phyloP scores from a whole-genome alignment of 1,140 invertebrate genomes.

The Papilio dardanus region DNA sequence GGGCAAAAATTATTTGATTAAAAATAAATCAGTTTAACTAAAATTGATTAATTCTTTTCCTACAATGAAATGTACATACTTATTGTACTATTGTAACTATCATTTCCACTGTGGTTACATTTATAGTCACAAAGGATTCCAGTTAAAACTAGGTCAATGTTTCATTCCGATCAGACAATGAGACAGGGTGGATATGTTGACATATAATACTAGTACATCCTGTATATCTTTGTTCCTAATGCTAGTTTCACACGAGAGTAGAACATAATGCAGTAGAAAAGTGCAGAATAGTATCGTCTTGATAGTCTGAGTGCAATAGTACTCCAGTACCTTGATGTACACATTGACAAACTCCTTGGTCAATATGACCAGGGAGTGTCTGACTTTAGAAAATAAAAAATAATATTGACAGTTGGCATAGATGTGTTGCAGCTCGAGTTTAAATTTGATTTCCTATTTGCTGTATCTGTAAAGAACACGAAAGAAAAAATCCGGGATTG shows the following conservation, averaged over 20 bases:
- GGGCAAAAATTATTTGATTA: too few relatives aligned
- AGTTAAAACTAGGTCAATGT: slow-evolving; percentile 26
- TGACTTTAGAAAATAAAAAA: too few relatives aligned
- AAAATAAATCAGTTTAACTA: not conserved
- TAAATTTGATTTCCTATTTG: too few relatives aligned
- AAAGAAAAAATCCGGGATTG: too few relatives aligned
- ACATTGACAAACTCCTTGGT: too few relatives aligned
- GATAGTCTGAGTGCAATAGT: too few relatives aligned
- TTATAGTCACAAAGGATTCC: not conserved
- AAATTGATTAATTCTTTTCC: not conserved
- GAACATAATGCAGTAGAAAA: not conserved
- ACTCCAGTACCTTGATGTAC: too few relatives aligned
- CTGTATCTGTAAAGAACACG: too few relatives aligned
- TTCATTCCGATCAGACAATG: slow-evolving; percentile 27
- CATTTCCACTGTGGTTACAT: not conserved
- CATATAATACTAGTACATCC: not conserved
- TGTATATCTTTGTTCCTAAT: not conserved
- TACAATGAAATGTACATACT: not conserved
- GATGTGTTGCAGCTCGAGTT: too few relatives aligned
- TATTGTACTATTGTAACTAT: not conserved
- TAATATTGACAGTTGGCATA: too few relatives aligned
- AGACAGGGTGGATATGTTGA: not conserved
- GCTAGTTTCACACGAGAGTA: not conserved
- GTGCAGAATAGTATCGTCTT: not conserved
- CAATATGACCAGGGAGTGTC: too few relatives aligned